These are phyloP conservation scores for Pogoniulus pusillus DNA, from an alignment of 2,797 vertebrate species.

Conservation along the genomic window DNA sequence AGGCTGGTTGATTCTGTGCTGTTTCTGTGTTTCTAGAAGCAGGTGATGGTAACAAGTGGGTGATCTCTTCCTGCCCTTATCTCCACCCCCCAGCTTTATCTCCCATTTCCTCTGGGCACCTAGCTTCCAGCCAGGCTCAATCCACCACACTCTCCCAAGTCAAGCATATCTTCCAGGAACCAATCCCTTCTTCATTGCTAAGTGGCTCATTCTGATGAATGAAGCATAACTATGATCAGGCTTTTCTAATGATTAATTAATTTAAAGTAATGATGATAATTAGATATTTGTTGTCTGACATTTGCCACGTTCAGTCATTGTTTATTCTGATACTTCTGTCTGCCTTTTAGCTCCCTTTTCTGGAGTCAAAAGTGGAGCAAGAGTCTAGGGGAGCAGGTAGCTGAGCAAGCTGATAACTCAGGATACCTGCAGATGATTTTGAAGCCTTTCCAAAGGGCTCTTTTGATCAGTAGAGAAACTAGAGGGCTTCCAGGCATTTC, in stretches of 20 bases:
- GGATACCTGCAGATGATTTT: not conserved
- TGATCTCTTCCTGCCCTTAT: not conserved
- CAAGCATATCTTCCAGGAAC: not conserved
- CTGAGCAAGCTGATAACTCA: not conserved
- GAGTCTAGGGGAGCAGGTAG: not conserved
- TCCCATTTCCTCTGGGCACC: not conserved
- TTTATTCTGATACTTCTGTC: not conserved
- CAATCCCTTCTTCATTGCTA: not conserved
- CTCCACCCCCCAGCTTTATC: fast-evolving
- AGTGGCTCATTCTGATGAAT: not conserved
- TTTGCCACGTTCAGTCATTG: not conserved
- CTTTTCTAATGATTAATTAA: not conserved
- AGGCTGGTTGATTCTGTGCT: too few relatives aligned
- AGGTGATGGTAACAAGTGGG: too few relatives aligned
- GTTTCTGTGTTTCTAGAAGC: too few relatives aligned
- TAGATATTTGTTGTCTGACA: not conserved
- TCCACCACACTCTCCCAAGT: not conserved
- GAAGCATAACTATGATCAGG: not conserved
- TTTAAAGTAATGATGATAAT: not conserved
- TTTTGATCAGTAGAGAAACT: not conserved
- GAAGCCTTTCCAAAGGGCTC: not conserved
- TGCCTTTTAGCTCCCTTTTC: not conserved
- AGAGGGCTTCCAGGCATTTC: not conserved
- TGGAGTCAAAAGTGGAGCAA: not conserved
- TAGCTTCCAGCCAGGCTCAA: not conserved